Evolutionary conservation across 2,797 vertebrate species (phyloP).

Genomic region (Oryzias sinensis): DNA sequence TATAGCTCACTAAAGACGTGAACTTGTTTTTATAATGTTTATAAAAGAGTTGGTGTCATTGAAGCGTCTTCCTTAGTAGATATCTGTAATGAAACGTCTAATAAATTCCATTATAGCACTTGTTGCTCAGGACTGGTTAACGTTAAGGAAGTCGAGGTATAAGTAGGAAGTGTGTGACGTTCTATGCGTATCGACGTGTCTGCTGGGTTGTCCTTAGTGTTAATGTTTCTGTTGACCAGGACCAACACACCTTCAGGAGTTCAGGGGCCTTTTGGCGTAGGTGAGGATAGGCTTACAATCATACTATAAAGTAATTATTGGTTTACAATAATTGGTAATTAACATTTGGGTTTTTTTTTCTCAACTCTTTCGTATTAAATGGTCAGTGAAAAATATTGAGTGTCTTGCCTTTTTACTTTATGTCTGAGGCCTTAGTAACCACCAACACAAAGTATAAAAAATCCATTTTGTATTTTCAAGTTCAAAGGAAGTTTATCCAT

Average conservation of each 20-base stretch:
- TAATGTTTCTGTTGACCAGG: background rate
- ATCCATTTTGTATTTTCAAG: background rate
- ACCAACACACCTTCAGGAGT: background rate
- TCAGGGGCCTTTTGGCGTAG: background rate
- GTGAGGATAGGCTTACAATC: too few species aligned
- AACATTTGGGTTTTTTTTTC: too few species aligned
- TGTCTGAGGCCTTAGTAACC: too few species aligned
- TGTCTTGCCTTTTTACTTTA: too few species aligned
- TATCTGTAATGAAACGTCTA: background rate
- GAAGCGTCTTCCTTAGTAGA: background rate
- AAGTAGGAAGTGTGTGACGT: constrained; percentile 58
- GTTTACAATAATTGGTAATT: too few species aligned
- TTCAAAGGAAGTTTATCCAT: background rate
- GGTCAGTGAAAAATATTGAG: too few species aligned
- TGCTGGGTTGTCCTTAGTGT: background rate
- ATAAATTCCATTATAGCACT: background rate
- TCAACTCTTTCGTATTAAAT: too few species aligned
- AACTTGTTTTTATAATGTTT: constrained; percentile 12
- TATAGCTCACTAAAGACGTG: constrained; percentile 30
- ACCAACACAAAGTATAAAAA: too few species aligned
- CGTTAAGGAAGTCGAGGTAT: constrained; percentile 48
- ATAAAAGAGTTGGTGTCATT: constrained; percentile 1
- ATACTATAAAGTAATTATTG: too few species aligned
- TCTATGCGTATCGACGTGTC: constrained; percentile 5
- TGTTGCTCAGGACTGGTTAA: constrained; percentile 1